These are phyloP conservation scores for Heterochromis multidens DNA, from an alignment of 2,113 vertebrate genomes.

Conservation along the genomic window DNA sequence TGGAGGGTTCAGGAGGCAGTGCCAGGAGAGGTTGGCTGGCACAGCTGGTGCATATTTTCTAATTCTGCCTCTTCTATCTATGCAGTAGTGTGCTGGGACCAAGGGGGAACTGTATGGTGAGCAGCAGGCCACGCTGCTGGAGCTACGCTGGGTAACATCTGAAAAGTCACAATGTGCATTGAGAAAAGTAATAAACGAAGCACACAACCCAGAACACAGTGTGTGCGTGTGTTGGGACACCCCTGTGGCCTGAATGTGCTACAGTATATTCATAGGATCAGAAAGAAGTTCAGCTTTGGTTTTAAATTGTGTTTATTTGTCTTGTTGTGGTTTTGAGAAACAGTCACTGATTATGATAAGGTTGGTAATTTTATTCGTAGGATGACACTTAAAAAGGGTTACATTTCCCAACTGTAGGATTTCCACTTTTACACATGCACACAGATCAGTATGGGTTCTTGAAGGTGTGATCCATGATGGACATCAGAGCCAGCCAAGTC, in stretches of 20 bases:
- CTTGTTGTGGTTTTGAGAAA: not conserved
- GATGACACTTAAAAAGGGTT: not conserved
- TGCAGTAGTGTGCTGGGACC: not conserved
- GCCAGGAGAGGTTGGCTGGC: not conserved
- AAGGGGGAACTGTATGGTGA: not conserved
- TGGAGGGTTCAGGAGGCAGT: not conserved
- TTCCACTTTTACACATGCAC: not conserved
- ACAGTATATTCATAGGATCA: not conserved
- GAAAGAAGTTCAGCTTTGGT: not conserved
- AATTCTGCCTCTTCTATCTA: not conserved
- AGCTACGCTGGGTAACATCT: fast-evolving
- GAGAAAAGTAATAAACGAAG: not conserved
- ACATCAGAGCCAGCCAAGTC: slow-evolving; percentile 86
- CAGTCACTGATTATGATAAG: not conserved
- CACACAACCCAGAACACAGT: not conserved
- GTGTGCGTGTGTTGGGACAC: not conserved
- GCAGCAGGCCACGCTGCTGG: not conserved
- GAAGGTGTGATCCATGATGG: slow-evolving; percentile 81
- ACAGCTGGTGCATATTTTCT: not conserved
- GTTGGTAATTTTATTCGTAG: not conserved
- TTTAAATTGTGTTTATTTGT: slow-evolving; percentile 6
- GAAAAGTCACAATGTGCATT: not conserved
- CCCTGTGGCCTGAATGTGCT: not conserved
- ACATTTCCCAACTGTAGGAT: not conserved
- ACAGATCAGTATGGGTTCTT: slow-evolving; percentile 76